These are phyloP conservation scores for Bursaphelenchus okinawaensis DNA, from an alignment of 2,888 invertebrate genomes.

Conservation along the genomic window DNA sequence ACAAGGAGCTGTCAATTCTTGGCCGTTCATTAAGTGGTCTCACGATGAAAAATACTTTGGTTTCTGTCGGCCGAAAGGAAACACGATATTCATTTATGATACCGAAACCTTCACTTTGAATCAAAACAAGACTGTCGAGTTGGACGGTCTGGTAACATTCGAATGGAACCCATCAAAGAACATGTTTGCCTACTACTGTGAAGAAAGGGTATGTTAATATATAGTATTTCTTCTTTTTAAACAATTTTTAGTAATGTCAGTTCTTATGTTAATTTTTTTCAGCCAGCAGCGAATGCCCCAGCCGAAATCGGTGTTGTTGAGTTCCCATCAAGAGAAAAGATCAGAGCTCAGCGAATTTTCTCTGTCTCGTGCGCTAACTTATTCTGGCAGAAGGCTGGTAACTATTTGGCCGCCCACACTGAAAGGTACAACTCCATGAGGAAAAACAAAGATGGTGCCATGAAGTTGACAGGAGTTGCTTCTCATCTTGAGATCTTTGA, in stretches of 20 bases:
- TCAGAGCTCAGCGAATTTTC: constrained; percentile 66
- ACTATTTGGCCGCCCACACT: constrained; percentile 92
- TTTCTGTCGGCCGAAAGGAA: constrained; percentile 55
- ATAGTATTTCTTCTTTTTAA: constrained; percentile 3
- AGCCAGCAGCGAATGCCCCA: constrained; percentile 32
- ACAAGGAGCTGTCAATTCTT: constrained; percentile 13
- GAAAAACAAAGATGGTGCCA: constrained; percentile 75
- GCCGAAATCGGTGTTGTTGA: constrained; percentile 53
- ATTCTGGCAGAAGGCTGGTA: constrained; percentile 85
- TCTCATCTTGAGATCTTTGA: constrained; percentile 99
- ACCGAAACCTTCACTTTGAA: constrained; percentile 87
- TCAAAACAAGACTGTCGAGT: constrained; percentile 79
- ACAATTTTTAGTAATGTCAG: constrained; percentile 15
- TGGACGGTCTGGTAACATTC: constrained; percentile 72
- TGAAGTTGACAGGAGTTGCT: constrained; percentile 85
- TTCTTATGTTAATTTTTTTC: constrained; percentile 20
- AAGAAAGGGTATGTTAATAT: constrained; percentile 68
- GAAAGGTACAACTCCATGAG: constrained; percentile 82
- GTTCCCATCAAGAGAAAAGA: constrained; percentile 39
- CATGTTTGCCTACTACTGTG: constrained; percentile 93
- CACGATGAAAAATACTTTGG: constrained; percentile 54
- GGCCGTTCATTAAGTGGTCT: constrained; percentile 67
- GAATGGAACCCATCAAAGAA: constrained; percentile 91
- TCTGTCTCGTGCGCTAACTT: constrained; percentile 96
- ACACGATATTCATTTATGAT: constrained; percentile 80